Evolutionary conservation across 1,140 invertebrate genomes (phyloP), one percentile per base, ranked within the genome.

Genomic region (Eumeta japonica): DNA sequence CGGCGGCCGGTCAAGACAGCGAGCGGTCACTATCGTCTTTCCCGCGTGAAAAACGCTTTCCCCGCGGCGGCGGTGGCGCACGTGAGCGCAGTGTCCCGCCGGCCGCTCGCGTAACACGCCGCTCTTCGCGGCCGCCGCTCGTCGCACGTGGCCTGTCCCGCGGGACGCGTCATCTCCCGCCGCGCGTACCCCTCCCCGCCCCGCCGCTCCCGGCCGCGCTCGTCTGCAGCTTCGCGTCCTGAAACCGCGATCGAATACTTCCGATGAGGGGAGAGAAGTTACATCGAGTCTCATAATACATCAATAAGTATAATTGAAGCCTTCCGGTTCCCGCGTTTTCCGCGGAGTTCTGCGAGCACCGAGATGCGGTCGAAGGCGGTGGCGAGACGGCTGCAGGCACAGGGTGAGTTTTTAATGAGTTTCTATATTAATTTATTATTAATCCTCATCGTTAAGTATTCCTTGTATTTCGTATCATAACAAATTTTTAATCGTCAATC

Each of bases 331-430:
- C 59, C 51, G 50, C 51, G 42, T 49, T 48, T 44, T 38, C 43
- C 35, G 41, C 39, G 39, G 39, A 55, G 46, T 39, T n/a, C n/a
- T n/a, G n/a, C n/a, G n/a, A n/a, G n/a, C n/a, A n/a, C n/a, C n/a
- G n/a, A n/a, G n/a, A 79, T 79, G 78, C 63, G 78, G 58, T 77
- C 74, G 24, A 79, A 79, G 57, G 76, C 78, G 41, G 71, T 79
- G 20, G 78, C 78, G 38, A 76, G 77, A 59, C 71, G 74, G 45
- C 58, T 79, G 14, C 66, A 76, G 33, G 62, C 75, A 49, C 72
- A 76, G 68, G 76, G 77, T 79, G 55, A 67, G 75, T 52, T 13
- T 13, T n/a, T 24, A 11, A 16, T 12, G 14, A 11, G 5, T 34
- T 28, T 38, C 11, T 38, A 35, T 35, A 17, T 14, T 3, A 4